A percentile compares a stretch with the other conserved stretches of the same genome.
phyloP scores from a whole-genome alignment of 2,888 invertebrate species.

The Mongoloraphidia duomilia region DNA sequence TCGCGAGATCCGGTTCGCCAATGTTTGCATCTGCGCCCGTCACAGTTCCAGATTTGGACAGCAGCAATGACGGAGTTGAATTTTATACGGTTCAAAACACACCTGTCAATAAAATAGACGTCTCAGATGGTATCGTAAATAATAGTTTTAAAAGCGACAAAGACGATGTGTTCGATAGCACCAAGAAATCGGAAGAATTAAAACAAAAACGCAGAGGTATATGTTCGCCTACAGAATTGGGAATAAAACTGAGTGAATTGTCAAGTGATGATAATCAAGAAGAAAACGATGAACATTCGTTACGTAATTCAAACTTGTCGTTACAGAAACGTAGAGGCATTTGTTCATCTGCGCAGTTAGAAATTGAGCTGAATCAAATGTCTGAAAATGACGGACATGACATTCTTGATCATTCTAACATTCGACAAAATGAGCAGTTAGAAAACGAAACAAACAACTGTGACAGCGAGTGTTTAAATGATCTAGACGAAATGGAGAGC shows the following conservation, averaged over 20 bases:
- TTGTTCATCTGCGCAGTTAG: slow-evolving; percentile 38
- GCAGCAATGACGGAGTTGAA: slow-evolving; percentile 33
- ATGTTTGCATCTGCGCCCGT: slow-evolving; percentile 34
- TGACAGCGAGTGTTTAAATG: too few species aligned
- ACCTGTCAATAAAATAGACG: slow-evolving; percentile 23
- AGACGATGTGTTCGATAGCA: slow-evolving; percentile 18
- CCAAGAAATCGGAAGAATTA: slow-evolving; percentile 15
- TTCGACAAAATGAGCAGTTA: background rate
- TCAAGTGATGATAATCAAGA: background rate
- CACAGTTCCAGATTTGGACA: slow-evolving; percentile 28
- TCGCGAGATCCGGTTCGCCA: slow-evolving; percentile 35
- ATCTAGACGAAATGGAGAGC: background rate
- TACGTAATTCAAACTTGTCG: slow-evolving; percentile 33
- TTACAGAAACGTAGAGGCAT: slow-evolving; percentile 41
- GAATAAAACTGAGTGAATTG: slow-evolving; percentile 28
- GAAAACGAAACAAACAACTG: background rate
- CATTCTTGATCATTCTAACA: background rate
- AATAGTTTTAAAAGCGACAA: slow-evolving; percentile 22
- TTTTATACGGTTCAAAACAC: slow-evolving; percentile 36
- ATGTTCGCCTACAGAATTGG: slow-evolving; percentile 36
- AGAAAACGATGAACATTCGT: slow-evolving; percentile 27
- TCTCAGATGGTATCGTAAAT: slow-evolving; percentile 9
- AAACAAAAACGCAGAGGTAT: slow-evolving; percentile 26
- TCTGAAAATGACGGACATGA: background rate
- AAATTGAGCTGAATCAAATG: slow-evolving; percentile 26